Evolutionary conservation across 2,888 invertebrate species (phyloP), one percentile per base, ranked within the genome.

Genomic region (Drosophila mercatorum): DNA sequence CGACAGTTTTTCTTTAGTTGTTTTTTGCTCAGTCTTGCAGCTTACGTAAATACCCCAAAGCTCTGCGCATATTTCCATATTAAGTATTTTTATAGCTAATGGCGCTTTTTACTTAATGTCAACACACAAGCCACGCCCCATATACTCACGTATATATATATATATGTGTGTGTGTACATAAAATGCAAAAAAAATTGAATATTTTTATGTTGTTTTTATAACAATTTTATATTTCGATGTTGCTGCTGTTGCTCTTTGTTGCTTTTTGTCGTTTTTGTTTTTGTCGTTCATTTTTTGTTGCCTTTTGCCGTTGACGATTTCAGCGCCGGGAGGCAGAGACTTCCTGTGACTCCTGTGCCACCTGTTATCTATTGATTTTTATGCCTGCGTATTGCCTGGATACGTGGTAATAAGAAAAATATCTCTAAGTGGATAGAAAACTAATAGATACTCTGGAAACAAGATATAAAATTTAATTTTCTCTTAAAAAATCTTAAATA

Each of bases 81-180:
- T 89, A 88, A 89, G 90, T 89, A 89, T 89, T 85, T 85, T 89
- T 89, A 89, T 85, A 89, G 85, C 85, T 85, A 85, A 85, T 89
- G 90, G 90, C 74, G 72, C 86, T 89, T 85, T 85, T 89, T 80
- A 88, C 85, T 80, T 78, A 80, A 89, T 83, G 78, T 82, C 78
- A 88, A 85, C 75, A 82, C 69, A 72, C 78, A 74, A 69, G 72
- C 72, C 72, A 83, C 69, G 72, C 66, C 83, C 58, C 52, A 31
- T 44, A 68, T 58, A 41, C 56, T 41, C 31, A 34, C 31, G 31
- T 43, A 49, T 43, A 26, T 14, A 44, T n/a, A 53, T 38, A 3
- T 47, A n/a, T 46, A 7, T 56, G 22, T 26, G 44, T 66, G 12
- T 56, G 38, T 28, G 44, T 41, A 71, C 68, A 70, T 55, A 66